Base-by-base conservation (phyloP, 2,888 invertebrate species). In the Drosophila villosipedis region DNA sequence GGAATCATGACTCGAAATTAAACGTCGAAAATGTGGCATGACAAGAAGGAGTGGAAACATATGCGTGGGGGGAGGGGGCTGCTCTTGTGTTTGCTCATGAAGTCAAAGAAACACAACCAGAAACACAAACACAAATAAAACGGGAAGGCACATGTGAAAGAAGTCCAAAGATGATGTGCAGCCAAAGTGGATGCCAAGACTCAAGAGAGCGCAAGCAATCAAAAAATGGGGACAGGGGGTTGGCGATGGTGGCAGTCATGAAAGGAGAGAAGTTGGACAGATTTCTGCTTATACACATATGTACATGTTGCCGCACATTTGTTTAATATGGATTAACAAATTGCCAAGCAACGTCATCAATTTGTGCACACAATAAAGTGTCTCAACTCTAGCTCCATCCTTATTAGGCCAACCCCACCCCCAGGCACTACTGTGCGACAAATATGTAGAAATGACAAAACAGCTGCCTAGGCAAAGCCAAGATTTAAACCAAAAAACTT, bases 1-100 rank as follows among this genome's bases (percentile, higher is more conserved):
- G 84, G 89, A 89, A 87, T 89, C 89, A 87, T 84, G 87, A 89
- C 84, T 89, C 74, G 84, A 87, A 87, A 87, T 89, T 89, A 87
- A 89, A 87, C 89, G 84, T 89, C 84, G 84, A 80, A 72, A 80
- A 72, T 73, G 65, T 72, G 41, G 73, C 76, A 67, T 67, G 65
- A 57, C 52, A 52, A 47, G 47, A 31, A 31, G 10, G 33, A n/a
- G 33, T 41, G 28, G 4, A n/a, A 19, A 19, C n/a, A 19, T 41
- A 2, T 41, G n/a, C 41, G 19, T 25, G 5, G 30, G 33, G 39
- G 12, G 57, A 28, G 33, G 41, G 0, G 14, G 52, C 31, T 22
- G 50, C 57, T 82, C 22, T 47, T 25, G 47, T 25, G 67, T 79
- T 79, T 82, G 82, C 80, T 59, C 62, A 75, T 77, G 62, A 72